Evolutionary conservation across 2,888 invertebrate genomes (phyloP), one percentile per base, ranked within the genome.

Genomic region (Lagria hirta): DNA sequence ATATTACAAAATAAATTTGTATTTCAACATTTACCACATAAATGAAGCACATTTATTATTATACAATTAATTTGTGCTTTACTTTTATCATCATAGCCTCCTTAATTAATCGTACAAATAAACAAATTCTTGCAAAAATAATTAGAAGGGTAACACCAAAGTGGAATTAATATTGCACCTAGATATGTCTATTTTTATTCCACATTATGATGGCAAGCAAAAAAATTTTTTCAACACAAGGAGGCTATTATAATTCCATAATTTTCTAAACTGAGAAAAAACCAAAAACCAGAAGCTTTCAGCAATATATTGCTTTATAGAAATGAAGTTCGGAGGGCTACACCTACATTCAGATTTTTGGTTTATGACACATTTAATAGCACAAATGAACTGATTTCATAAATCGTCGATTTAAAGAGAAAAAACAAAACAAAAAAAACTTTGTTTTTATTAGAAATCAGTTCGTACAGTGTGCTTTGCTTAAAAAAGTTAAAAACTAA

Each of bases 401-500:
- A n/a, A n/a, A n/a, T n/a, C n/a, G n/a, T n/a, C n/a, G n/a, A n/a
- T 13, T 27, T 28, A 21, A 21, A 7, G 12, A 13, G n/a, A n/a
- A n/a, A n/a, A n/a, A n/a, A n/a, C n/a, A n/a, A 27, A 14, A 34
- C 27, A 38, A 44, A 43, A 44, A 44, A 22, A 37, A 40, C 15
- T 30, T 6, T 16, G 14, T 43, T 16, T 32, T 29, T 29, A 18
- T 30, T 54, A 49, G 49, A 57, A 54, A 52, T 52, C 57, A 57
- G 57, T 54, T 55, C 55, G 51, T 49, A 54, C 44, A 43, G 40
- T 12, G n/a, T n/a, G n/a, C n/a, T n/a, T n/a, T n/a, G n/a, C n/a
- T 32, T 42, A 8, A 23, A 18, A 20, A 27, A 8, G 5, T 23
- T 29, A 6, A 24, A 35, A 29, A 48, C 42, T 61, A 64, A 51